Base-by-base conservation (phyloP, 2,113 vertebrate species). In the Lonchura striata region DNA sequence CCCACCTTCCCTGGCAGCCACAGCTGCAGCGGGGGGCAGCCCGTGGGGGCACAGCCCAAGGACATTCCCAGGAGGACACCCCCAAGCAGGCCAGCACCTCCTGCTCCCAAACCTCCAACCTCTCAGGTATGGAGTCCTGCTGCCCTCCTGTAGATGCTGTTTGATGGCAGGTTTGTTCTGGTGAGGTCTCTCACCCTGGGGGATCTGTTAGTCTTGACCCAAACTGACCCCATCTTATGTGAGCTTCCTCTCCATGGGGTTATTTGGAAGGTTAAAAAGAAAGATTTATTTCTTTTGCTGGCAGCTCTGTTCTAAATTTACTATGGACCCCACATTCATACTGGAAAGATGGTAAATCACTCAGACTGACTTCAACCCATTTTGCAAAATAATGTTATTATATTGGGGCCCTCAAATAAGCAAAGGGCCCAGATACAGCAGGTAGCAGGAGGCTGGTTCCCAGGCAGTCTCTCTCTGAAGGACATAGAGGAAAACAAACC, bases 1-100 rank as follows among this genome's bases (percentile, higher is more conserved):
- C 27, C 24, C 2, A 19, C 65, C n/a, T 39, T 90, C 66, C 44
- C 70, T 23, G 13, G 31, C 7, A 94, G 83, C 57, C 82, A 22
- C 37, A 66, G 46, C 85, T 65, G 37, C 11, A 6, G 77, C 0
- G 10, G 41, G 11, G 93, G 76, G 28, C 93, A 57, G 50, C 70
- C 82, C 2, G 2, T 68, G 6, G 35, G 79, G 25, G 27, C 53
- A 1, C 79, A 95, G 1, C 66, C 54, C 0, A 98, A 86, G 59
- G 95, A 97, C 9, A 7, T 91, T 11, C 27, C 91, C 52, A 71
- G 95, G 35, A 87, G 97, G 61, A 97, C 95, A 27, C 98, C 98
- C 27, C 98, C 98, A 0, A 98, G 79, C 94, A 94, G 98, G 28
- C 98, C 98, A 28, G 97, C 96, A 3, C 98, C 98, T 59, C 98